A percentile compares a stretch with the other conserved stretches of the same genome.
Evolutionary conservation across 1,140 invertebrate species (phyloP).

Genomic region (Heliconius eleuchia): DNA sequence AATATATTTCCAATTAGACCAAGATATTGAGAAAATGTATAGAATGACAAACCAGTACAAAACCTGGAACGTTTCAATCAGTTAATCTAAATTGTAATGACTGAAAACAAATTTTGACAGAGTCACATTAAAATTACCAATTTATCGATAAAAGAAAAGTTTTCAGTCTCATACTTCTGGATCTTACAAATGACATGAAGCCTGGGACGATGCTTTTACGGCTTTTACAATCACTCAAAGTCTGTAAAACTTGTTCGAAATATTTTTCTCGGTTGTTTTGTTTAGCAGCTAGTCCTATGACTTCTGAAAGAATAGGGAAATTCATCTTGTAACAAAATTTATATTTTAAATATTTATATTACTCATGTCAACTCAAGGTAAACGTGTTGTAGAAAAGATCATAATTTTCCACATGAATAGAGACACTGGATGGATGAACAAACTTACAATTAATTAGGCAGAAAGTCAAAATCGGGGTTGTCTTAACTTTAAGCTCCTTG

Average conservation of each 20-base stretch:
- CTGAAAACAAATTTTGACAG: not conserved
- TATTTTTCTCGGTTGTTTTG: slow-evolving; percentile 68
- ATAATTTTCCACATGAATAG: too few relatives aligned
- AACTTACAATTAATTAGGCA: too few relatives aligned
- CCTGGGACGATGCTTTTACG: slow-evolving; percentile 41
- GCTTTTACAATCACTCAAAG: slow-evolving; percentile 45
- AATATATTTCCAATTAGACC: slow-evolving; percentile 87
- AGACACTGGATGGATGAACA: too few relatives aligned
- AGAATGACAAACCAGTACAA: slow-evolving; percentile 87
- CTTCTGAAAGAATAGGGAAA: slow-evolving; percentile 36
- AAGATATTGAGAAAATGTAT: slow-evolving; percentile 87
- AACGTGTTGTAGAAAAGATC: too few relatives aligned
- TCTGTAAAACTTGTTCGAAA: slow-evolving; percentile 66
- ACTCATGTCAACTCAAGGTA: too few relatives aligned
- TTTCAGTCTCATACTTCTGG: slow-evolving; percentile 85
- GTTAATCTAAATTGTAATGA: not conserved
- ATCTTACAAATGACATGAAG: slow-evolving; percentile 61
- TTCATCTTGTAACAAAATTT: too few relatives aligned
- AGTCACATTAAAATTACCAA: slow-evolving; percentile 82
- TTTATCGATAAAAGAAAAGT: slow-evolving; percentile 86
- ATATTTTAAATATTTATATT: too few relatives aligned
- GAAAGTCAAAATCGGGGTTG: too few relatives aligned
- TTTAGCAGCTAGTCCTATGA: slow-evolving; percentile 66
- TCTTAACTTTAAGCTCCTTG: too few relatives aligned
- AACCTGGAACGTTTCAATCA: slow-evolving; percentile 78